Conservation (phyloP, 2,888 invertebrate genomes). For the Tillus elongatus region DNA sequence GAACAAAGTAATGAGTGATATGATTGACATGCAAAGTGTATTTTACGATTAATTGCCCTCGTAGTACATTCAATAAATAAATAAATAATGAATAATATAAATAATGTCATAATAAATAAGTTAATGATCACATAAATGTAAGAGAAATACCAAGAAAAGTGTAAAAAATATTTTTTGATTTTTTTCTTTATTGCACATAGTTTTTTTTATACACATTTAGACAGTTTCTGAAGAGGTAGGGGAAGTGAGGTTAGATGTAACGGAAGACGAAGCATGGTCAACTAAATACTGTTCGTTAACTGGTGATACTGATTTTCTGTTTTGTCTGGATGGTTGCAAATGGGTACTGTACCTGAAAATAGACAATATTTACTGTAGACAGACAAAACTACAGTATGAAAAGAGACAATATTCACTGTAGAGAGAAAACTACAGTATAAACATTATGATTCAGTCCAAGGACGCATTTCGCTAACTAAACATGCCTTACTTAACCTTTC, state of each 20-base stretch:
- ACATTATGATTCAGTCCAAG: too few species aligned
- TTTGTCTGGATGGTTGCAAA: slow-evolving; percentile 26
- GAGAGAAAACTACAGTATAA: too few species aligned
- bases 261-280: slow-evolving; percentile 26
- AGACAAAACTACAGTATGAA: too few species aligned
- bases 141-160: background rate
- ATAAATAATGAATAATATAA: slow-evolving; percentile 13
- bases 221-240: slow-evolving; percentile 27
- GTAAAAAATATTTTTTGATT: background rate
- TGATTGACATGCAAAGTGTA: too few species aligned
- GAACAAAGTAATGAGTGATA: too few species aligned
- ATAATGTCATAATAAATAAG: slow-evolving; percentile 5
- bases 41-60: too few species aligned
- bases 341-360: slow-evolving; percentile 33
- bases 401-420: too few species aligned
- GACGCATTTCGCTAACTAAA: too few species aligned
- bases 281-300: slow-evolving; percentile 27
- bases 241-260: slow-evolving; percentile 21
- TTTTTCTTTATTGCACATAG: background rate
- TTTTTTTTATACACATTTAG: slow-evolving; percentile 14
- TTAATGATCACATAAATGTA: slow-evolving; percentile 4
- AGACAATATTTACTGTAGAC: slow-evolving; percentile 5
- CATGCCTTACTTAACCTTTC: too few species aligned
- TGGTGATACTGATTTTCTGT: slow-evolving; percentile 31
- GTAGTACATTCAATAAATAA: background rate